These are phyloP conservation scores for Mesochorus sp. DNA, from an alignment of 2,888 invertebrate species.

Conservation along the genomic window DNA sequence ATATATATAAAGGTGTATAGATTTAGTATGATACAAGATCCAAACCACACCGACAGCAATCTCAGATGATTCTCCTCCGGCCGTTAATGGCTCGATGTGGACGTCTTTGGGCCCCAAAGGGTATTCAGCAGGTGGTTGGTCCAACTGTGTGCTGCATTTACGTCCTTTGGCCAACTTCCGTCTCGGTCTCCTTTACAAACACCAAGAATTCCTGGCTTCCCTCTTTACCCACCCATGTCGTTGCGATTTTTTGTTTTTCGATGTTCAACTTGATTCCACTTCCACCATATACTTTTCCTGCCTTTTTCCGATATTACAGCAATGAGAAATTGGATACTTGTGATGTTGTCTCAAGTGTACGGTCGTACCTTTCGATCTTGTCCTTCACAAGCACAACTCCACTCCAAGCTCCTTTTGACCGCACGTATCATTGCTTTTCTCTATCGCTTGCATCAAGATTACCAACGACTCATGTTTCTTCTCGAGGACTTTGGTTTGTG, in stretches of 20 bases:
- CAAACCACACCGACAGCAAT: slow-evolving; percentile 11
- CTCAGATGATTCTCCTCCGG: slow-evolving; percentile 25
- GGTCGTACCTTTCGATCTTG: slow-evolving; percentile 27
- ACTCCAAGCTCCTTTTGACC: slow-evolving; percentile 5
- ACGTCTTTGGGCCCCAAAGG: slow-evolving; percentile 23
- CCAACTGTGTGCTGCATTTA: slow-evolving; percentile 42
- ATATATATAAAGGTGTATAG: background rate
- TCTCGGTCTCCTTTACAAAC: background rate
- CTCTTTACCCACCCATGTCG: background rate
- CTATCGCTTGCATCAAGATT: slow-evolving; percentile 9
- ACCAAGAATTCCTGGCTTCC: background rate
- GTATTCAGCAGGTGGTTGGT: slow-evolving; percentile 61
- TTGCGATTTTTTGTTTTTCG: slow-evolving; percentile 16
- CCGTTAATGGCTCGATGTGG: slow-evolving; percentile 47
- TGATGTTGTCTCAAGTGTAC: slow-evolving; percentile 31
- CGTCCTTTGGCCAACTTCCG: slow-evolving; percentile 14
- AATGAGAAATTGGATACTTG: slow-evolving; percentile 37
- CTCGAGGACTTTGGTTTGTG: background rate
- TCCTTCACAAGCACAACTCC: slow-evolving; percentile 9
- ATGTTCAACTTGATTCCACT: slow-evolving; percentile 18
- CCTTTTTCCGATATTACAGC: slow-evolving; percentile 10
- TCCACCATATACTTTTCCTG: background rate
- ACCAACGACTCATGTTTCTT: slow-evolving; percentile 20
- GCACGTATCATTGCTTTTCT: background rate
- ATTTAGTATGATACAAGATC: background rate